These are phyloP conservation scores for Osedax fenrisi DNA, from an alignment of 2,888 invertebrate species.

Conservation along the genomic window DNA sequence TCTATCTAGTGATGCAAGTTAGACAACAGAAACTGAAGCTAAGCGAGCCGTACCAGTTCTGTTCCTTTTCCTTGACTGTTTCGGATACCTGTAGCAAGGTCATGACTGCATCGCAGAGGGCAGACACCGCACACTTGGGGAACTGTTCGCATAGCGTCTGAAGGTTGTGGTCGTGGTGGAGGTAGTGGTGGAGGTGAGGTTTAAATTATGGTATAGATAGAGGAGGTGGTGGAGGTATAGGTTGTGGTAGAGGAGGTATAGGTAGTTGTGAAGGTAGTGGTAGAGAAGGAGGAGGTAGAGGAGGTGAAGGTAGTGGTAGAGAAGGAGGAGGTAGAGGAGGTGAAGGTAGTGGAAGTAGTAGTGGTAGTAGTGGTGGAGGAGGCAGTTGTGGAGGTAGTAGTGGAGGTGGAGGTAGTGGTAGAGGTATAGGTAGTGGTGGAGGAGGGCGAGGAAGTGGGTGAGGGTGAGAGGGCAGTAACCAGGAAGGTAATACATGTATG, in stretches of 20 bases:
- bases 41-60: no score
- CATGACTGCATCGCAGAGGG: conserved; percentile 56
- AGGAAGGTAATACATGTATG: no score
- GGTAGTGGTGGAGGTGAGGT: neutral
- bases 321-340: neutral
- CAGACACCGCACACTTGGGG: conserved; percentile 54
- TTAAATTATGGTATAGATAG: neutral
- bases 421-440: neutral
- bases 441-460: neutral
- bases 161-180: conserved; percentile 20
- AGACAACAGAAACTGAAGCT: no score
- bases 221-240: neutral
- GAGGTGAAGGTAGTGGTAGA: neutral
- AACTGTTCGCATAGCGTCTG: conserved; percentile 54
- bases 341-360: neutral
- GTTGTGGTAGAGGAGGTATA: neutral
- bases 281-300: neutral
- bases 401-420: neutral
- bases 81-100: conserved; percentile 58
- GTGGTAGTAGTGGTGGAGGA: neutral
- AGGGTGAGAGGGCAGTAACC: neutral
- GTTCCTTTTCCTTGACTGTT: conserved; percentile 51
- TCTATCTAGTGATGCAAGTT: no score
- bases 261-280: neutral
- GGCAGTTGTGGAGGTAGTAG: neutral